phyloP scores from a whole-genome alignment of 2,113 vertebrate genomes.

The Ageneiosus marmoratus region DNA sequence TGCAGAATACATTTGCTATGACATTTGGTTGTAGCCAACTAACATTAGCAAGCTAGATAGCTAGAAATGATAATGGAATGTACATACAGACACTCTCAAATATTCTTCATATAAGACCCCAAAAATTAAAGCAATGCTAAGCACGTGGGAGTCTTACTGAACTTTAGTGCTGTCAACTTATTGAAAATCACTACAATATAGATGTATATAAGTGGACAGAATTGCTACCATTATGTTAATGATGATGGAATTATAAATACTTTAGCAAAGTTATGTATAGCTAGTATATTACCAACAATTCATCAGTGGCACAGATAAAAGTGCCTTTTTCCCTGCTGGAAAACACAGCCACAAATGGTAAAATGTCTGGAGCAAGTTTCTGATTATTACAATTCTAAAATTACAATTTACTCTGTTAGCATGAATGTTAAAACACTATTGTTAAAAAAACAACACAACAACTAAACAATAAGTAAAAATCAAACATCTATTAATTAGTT shows the following conservation, averaged over 20 bases:
- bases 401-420: not conserved
- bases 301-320: not conserved
- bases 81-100: not conserved
- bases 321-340: not conserved
- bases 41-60: not conserved
- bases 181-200: not conserved
- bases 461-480: too few relatives aligned
- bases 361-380: not conserved
- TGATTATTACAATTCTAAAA: too few relatives aligned
- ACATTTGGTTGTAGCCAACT: not conserved
- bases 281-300: not conserved
- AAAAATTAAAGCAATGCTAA: not conserved
- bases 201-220: not conserved
- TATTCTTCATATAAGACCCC: not conserved
- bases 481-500: not conserved
- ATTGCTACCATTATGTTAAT: not conserved
- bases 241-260: not conserved
- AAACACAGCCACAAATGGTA: not conserved
- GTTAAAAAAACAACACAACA: not conserved
- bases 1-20: not conserved
- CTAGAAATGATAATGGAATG: not conserved
- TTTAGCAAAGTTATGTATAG: not conserved
- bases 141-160: too few relatives aligned
- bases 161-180: too few relatives aligned
- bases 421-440: not conserved